These are phyloP conservation scores for Tinea pellionella DNA, from an alignment of 2,888 invertebrate species.

Conservation along the genomic window DNA sequence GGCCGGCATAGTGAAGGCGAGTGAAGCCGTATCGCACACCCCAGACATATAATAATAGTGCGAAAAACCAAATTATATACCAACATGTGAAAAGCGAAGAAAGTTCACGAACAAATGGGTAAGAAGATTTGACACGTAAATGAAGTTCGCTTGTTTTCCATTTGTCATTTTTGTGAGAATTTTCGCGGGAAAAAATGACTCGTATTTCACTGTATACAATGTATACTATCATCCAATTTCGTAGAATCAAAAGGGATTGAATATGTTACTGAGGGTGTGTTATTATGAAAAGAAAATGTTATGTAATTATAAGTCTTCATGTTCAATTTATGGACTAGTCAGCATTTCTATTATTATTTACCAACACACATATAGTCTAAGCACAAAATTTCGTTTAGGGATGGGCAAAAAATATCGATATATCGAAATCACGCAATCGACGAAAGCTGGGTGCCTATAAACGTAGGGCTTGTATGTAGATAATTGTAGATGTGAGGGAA, in stretches of 20 bases:
- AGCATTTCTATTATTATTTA: no score
- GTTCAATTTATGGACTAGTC: not conserved
- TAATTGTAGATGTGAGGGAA: no score
- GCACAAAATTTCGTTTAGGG: no score
- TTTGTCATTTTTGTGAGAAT: constrained; percentile 1
- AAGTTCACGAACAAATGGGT: not conserved
- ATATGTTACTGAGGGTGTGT: not conserved
- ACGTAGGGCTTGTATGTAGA: no score
- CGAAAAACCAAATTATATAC: not conserved
- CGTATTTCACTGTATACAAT: no score
- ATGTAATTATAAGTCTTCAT: not conserved
- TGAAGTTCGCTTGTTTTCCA: constrained; percentile 3
- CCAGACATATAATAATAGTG: not conserved
- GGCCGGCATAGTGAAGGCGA: no score
- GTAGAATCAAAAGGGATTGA: not conserved
- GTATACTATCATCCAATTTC: not conserved
- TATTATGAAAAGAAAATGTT: not conserved
- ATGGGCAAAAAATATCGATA: no score
- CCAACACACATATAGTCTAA: no score
- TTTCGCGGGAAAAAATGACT: not conserved
- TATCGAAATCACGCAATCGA: no score
- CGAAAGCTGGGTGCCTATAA: no score
- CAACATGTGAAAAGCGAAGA: not conserved
- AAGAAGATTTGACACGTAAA: constrained; percentile 1
- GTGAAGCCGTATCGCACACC: no score